A percentile compares a stretch with the other conserved stretches of the same genome.
Evolutionary conservation across 2,113 vertebrate species (phyloP).

Genomic region (Tyto alba): DNA sequence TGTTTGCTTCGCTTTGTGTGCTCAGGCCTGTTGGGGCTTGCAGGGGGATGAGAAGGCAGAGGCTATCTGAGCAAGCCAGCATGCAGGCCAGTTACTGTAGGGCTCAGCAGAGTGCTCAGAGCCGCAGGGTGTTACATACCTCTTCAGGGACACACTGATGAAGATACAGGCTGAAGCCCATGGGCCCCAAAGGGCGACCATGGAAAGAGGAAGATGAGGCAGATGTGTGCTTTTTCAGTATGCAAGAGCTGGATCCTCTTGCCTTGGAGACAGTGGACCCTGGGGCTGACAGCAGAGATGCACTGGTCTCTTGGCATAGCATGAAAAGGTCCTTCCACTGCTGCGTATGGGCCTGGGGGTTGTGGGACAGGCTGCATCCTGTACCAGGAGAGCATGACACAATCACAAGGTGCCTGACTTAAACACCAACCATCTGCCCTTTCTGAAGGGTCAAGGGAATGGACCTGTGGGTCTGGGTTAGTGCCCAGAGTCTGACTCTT

Average conservation of each 20-base stretch:
- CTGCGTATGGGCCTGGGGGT: fast-evolving
- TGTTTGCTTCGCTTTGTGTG: neutral
- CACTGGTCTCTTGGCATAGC: neutral
- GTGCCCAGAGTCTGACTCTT: neutral
- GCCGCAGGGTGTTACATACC: neutral
- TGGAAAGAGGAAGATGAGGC: neutral
- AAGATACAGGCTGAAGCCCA: neutral
- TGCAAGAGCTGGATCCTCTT: neutral
- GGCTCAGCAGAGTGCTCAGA: neutral
- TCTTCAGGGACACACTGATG: neutral
- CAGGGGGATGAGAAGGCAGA: neutral
- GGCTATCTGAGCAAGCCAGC: neutral
- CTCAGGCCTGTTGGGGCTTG: neutral
- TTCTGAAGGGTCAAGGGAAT: neutral
- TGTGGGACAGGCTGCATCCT: neutral
- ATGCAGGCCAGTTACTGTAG: neutral
- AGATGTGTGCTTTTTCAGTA: neutral
- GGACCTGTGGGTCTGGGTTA: neutral
- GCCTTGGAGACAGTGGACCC: neutral
- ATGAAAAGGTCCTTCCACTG: neutral
- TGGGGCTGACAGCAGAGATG: neutral
- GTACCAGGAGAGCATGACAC: neutral
- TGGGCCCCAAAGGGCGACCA: neutral
- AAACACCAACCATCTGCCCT: neutral
- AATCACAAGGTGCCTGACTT: neutral